Base-by-base conservation (phyloP, 2,888 invertebrate species). In the Malacosoma neustria region DNA sequence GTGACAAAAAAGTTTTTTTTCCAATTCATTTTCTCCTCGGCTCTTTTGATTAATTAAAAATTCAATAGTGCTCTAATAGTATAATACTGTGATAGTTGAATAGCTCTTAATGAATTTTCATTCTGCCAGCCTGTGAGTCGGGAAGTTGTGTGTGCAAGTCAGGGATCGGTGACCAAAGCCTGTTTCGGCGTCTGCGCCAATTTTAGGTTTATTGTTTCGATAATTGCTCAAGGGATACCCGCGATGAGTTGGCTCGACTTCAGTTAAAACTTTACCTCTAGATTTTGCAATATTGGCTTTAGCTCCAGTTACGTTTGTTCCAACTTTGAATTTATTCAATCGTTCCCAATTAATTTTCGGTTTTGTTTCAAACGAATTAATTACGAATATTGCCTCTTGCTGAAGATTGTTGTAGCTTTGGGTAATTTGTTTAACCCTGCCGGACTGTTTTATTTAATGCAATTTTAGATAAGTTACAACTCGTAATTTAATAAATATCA, bases 171-270 rank as follows among this genome's bases (percentile, higher is more conserved):
- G 72, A 74, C 77, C 74, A 68, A 71, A 54, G 60, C 53, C 54
- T 54, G 55, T 61, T 64, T 59, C 61, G 61, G 67, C 59, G 56
- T 14, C 64, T 70, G 73, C 72, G 67, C 72, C 68, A 81, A 80
- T 81, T 82, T 79, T 71, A 75, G 69, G 66, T 79, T 80, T 75
- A 82, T 84, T 82, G 82, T 84, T 77, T 77, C 73, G 61, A 72
- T 81, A 82, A 84, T 81, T 81, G 72, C 77, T 80, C 70, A 52
- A 63, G 69, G 70, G 64, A 71, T 70, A 69, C 70, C 61, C 54
- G 48, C 58, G 61, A 56, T 48, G 59, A 57, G 51, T 65, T 61
- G 41, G 48, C 51, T 53, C 50, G 54, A 64, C 53, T 66, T 61
- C 58, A 52, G 57, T 62, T 57, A 48, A 63, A 73, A 71, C 61